Evolutionary conservation across 1,140 invertebrate species (phyloP).

Genomic region (Sipha flava): DNA sequence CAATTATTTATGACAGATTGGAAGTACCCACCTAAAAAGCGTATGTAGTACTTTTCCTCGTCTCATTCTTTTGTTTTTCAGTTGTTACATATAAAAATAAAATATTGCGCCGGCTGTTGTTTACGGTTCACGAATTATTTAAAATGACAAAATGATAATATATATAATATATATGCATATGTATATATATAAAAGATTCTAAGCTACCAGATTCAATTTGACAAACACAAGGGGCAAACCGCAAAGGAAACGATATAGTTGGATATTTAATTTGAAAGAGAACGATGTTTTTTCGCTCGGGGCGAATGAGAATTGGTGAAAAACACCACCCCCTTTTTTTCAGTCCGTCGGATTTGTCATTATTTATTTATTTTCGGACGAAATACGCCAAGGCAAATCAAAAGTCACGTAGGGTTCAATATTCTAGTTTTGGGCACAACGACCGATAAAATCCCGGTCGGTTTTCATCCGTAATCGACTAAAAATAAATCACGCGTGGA

Average conservation of each 20-base stretch:
- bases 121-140: not conserved
- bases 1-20: not conserved
- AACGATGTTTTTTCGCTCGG: not conserved
- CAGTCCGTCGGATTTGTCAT: not conserved
- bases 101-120: not conserved
- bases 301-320: not conserved
- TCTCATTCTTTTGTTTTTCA: not conserved
- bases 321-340: slow-evolving; percentile 9
- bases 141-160: not conserved
- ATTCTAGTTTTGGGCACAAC: not conserved
- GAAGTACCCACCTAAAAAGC: too few species aligned
- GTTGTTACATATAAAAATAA: not conserved
- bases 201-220: not conserved
- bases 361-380: slow-evolving; percentile 13
- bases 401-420: not conserved
- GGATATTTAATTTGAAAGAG: slow-evolving; percentile 12
- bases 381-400: not conserved
- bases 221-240: not conserved
- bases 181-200: not conserved
- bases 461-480: not conserved
- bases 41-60: not conserved
- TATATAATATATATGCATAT: too few species aligned
- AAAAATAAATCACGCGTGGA: not conserved
- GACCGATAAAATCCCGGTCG: not conserved
- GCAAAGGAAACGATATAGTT: not conserved